A percentile compares a stretch with the other conserved stretches of the same genome.
Conservation (phyloP, 2,888 invertebrate species). For the Serripes groenlandicus region DNA sequence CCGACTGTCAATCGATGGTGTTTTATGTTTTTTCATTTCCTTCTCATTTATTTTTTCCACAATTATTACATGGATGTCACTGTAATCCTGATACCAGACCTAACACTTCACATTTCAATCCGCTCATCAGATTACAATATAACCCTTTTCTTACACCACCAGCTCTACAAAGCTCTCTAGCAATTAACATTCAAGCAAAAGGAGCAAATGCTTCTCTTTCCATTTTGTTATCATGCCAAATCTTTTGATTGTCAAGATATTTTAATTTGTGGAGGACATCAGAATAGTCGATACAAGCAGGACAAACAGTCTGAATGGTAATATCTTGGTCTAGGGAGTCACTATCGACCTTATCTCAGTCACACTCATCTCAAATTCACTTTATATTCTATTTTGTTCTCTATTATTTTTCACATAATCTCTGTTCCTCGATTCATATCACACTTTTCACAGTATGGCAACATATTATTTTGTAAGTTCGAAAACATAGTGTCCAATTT, state of each 20-base stretch:
- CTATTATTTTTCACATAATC: slow-evolving; percentile 7
- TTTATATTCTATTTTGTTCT: background rate
- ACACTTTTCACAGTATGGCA: slow-evolving; percentile 19
- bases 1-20: background rate
- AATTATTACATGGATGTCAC: background rate
- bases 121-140: background rate
- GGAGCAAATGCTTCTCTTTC: too few species aligned
- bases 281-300: background rate
- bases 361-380: background rate
- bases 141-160: background rate
- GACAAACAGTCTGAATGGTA: background rate
- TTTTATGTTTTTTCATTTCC: slow-evolving; percentile 1
- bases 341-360: background rate
- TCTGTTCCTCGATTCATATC: slow-evolving; percentile 12
- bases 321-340: too few species aligned
- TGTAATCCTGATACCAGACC: background rate
- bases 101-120: background rate
- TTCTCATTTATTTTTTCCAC: background rate
- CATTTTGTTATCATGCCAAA: too few species aligned
- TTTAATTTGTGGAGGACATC: too few species aligned
- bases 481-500: too few species aligned
- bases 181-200: too few species aligned
- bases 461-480: slow-evolving; percentile 4
- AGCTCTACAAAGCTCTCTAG: too few species aligned
- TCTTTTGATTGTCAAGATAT: too few species aligned